Evolutionary conservation across 1,140 invertebrate genomes (phyloP).

Genomic region (Papilio xuthus): DNA sequence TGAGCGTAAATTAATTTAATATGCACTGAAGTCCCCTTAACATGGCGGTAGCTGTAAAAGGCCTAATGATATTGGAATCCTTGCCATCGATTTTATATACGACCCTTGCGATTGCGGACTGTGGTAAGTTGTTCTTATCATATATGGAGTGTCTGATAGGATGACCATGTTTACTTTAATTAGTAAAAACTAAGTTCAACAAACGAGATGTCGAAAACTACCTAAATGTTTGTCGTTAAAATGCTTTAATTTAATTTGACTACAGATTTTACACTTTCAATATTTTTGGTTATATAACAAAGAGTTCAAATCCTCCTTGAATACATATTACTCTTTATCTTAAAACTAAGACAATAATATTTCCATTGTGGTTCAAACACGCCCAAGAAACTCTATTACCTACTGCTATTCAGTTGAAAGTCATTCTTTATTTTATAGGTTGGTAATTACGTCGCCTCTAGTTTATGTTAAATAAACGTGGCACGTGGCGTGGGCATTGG

Average conservation of each 20-base stretch:
- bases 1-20: constrained; percentile 17
- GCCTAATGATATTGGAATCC: constrained; percentile 33
- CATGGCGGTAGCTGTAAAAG: constrained; percentile 11
- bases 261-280: not conserved
- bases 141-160: constrained; percentile 63
- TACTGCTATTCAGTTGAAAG: not conserved
- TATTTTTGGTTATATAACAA: not conserved
- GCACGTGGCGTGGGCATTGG: constrained; percentile 73
- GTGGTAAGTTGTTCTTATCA: constrained; percentile 54
- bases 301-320: too few species aligned
- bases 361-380: too few species aligned
- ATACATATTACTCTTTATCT: too few species aligned
- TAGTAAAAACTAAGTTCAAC: constrained; percentile 33
- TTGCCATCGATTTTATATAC: constrained; percentile 6
- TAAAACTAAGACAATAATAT: too few species aligned
- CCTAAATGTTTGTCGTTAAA: constrained; percentile 2
- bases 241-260: constrained; percentile 11
- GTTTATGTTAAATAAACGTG: constrained; percentile 44
- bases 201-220: not conserved
- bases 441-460: constrained; percentile 15
- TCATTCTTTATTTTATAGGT: constrained; percentile 2
- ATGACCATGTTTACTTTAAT: constrained; percentile 43
- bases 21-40: not conserved
- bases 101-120: not conserved
- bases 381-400: too few species aligned